Evolutionary conservation across 2,797 vertebrate species (phyloP).

Genomic region (Malurus splendens): DNA sequence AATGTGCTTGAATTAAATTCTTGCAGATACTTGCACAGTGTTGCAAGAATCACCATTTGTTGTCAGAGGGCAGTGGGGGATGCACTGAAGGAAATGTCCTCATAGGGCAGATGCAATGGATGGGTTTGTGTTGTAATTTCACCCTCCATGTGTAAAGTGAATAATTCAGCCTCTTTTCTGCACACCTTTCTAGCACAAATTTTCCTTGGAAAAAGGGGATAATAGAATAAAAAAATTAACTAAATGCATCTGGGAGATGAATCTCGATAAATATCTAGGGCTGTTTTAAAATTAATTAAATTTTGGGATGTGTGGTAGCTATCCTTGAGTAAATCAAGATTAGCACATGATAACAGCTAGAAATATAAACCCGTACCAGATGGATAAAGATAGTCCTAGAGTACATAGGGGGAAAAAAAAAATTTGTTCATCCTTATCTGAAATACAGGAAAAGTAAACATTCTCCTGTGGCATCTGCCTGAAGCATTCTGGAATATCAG

Average conservation of each 20-base stretch:
- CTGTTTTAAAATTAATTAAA: not conserved
- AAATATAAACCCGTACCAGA: not conserved
- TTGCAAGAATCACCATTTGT: not conserved
- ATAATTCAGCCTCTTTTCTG: not conserved
- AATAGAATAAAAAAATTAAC: not conserved
- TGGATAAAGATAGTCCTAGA: not conserved
- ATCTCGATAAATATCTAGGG: rapidly evolving
- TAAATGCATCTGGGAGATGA: not conserved
- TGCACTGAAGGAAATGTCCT: not conserved
- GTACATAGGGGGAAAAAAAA: not conserved
- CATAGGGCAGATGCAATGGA: not conserved
- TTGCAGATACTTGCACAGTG: not conserved
- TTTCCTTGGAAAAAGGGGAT: not conserved
- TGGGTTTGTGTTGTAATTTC: not conserved
- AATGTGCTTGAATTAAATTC: not conserved
- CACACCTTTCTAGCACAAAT: not conserved
- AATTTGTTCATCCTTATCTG: not conserved
- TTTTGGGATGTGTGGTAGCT: not conserved
- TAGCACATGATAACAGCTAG: not conserved
- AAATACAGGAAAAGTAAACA: not conserved
- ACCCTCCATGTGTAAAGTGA: not conserved
- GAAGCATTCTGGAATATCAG: not conserved
- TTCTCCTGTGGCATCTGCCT: not conserved
- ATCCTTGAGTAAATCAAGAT: not conserved
- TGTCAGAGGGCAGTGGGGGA: not conserved